Base-by-base conservation (phyloP, 2,888 invertebrate species). In the Thumatha senex region DNA sequence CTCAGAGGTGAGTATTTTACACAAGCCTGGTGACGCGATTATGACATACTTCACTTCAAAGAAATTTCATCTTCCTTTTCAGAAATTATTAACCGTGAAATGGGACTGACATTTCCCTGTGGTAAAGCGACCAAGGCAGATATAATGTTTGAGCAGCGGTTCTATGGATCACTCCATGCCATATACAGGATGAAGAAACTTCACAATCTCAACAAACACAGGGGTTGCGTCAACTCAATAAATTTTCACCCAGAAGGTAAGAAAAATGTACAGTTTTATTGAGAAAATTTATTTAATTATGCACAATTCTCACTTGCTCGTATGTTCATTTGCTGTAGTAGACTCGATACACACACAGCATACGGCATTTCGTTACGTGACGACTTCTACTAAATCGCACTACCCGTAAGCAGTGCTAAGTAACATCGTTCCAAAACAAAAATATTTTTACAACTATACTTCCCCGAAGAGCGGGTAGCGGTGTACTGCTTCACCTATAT, bases 201-300 rank as follows among this genome's bases (percentile, higher is more conserved):
- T 82, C 94, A 95, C 69, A 93, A 94, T 71, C 91, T 98, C 68
- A 93, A 95, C 56, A 94, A 94, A 61, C 98, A 98, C 82, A 92
- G 90, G 68, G 98, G 98, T 56, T 98, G 98, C 91, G 98, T 98
- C 2, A 98, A 98, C 89, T 95, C 96, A 54, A 93, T 98, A 49
- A 96, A 97, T 86, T 98, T 98, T 83, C 98, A 98, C 79, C 94
- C 94, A 55, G 90, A 93, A 80, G 96, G 96, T 86, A 82, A 80
- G 72, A 53, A 15, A 15, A 24, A 24, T 24, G 18, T 4, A 24
- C 18, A 4, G 18, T 24, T 24, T 24, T 24, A 24, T 24, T 24
- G 18, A 5, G 18, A n/a, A n/a, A n/a, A n/a, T 18, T 39, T 24
- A n/a, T 1, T 8, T 7, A 15, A 15, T 18, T 38, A 15, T n/a